Conservation (phyloP, 2,888 invertebrate genomes). For the Spialia ferax region DNA sequence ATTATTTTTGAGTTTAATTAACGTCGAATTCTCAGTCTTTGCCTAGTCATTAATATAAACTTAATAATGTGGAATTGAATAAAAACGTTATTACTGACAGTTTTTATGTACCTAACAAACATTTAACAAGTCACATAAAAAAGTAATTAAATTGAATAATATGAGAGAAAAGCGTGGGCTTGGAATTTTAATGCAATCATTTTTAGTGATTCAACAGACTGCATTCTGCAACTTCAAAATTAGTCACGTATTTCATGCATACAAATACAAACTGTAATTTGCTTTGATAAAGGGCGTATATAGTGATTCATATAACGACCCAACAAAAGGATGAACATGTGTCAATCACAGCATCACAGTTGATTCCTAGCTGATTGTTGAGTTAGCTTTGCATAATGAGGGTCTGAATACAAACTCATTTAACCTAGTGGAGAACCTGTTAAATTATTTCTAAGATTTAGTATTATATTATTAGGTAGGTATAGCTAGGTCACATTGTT, state of each 20-base stretch:
- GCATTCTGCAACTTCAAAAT: not conserved
- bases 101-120: not conserved
- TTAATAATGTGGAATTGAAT: no score
- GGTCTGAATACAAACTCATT: not conserved
- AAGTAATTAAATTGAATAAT: not conserved
- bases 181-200: slow-evolving; percentile 7
- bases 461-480: no score
- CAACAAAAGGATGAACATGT: not conserved
- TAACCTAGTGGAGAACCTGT: not conserved
- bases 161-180: not conserved
- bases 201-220: slow-evolving; percentile 10
- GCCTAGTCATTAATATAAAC: no score
- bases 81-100: not conserved
- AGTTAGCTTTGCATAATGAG: not conserved
- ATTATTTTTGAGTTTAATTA: no score
- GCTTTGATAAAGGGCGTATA: not conserved
- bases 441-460: no score
- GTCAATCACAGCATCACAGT: slow-evolving; percentile 3
- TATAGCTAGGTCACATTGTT: no score
- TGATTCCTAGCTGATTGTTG: not conserved
- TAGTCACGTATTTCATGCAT: slow-evolving; percentile 14
- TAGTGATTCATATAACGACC: not conserved
- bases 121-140: not conserved
- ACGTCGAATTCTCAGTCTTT: no score
- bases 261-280: not conserved